These are phyloP conservation scores for Serripes groenlandicus DNA, from an alignment of 2,888 invertebrate genomes.

Conservation along the genomic window DNA sequence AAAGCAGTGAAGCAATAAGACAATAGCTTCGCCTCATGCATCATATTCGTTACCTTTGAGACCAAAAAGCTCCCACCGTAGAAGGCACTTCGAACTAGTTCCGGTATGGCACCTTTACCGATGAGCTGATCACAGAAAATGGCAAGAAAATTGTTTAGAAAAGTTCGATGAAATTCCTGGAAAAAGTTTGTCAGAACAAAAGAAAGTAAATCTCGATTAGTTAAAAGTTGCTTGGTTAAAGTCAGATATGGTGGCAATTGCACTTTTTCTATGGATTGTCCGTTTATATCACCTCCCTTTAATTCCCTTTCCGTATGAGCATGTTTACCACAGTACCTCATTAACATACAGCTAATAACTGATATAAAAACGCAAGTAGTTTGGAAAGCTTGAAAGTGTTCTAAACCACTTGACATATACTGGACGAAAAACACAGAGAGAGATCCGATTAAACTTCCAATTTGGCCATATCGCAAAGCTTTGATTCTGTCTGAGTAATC, in stretches of 20 bases:
- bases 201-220: slow-evolving; percentile 77
- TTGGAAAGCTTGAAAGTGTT: slow-evolving; percentile 84
- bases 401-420: slow-evolving; percentile 81
- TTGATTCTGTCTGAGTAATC: slow-evolving; percentile 82
- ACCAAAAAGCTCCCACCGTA: slow-evolving; percentile 75
- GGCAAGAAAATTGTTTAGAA: slow-evolving; percentile 76
- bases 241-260: slow-evolving; percentile 65
- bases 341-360: slow-evolving; percentile 73
- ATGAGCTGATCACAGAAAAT: slow-evolving; percentile 81
- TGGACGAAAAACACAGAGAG: slow-evolving; percentile 79
- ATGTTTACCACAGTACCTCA: slow-evolving; percentile 79
- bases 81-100: slow-evolving; percentile 72
- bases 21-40: no score
- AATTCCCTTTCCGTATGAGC: slow-evolving; percentile 79
- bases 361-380: slow-evolving; percentile 79
- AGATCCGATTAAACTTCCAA: slow-evolving; percentile 77
- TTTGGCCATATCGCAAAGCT: slow-evolving; percentile 83
- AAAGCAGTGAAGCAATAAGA: no score
- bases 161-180: slow-evolving; percentile 79
- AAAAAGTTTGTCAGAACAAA: slow-evolving; percentile 83
- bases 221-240: slow-evolving; percentile 77
- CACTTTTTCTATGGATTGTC: slow-evolving; percentile 34
- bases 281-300: slow-evolving; percentile 26
- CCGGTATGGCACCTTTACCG: slow-evolving; percentile 69
- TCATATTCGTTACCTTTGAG: slow-evolving; percentile 69